These are phyloP conservation scores for Meteorus sp. DNA, from an alignment of 1,140 invertebrate genomes.

Conservation along the genomic window DNA sequence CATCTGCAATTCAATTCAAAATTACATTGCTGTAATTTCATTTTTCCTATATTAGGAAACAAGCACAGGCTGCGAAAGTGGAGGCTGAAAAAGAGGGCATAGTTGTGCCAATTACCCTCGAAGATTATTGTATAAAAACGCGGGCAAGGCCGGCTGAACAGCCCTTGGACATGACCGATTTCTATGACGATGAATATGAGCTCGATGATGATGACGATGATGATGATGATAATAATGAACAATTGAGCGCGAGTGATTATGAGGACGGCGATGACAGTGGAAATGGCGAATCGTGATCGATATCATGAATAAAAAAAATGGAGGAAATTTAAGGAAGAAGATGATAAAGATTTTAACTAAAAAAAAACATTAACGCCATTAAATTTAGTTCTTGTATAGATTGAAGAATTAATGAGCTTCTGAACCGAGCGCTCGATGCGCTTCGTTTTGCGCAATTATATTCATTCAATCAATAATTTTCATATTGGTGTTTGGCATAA, in stretches of 20 bases:
- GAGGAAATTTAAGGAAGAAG: constrained; percentile 14
- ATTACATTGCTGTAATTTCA: neutral
- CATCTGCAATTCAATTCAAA: neutral
- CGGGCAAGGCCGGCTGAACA: constrained; percentile 78
- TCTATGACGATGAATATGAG: constrained; percentile 91
- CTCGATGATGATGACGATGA: constrained; percentile 77
- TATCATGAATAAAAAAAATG: constrained; percentile 38
- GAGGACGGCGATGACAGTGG: constrained; percentile 80
- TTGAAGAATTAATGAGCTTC: constrained; percentile 51
- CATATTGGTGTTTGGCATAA: neutral
- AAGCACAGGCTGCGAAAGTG: constrained; percentile 89
- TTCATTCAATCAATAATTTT: constrained; percentile 4
- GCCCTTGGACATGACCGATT: constrained; percentile 84
- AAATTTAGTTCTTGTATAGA: constrained; percentile 44
- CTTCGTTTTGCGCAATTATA: too few relatives aligned
- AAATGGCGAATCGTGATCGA: constrained; percentile 71
- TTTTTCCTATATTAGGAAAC: constrained; percentile 71
- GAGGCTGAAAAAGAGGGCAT: constrained; percentile 97
- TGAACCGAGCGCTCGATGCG: constrained; percentile 38
- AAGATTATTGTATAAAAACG: constrained; percentile 97
- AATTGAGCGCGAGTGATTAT: constrained; percentile 66
- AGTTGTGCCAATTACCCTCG: constrained; percentile 92
- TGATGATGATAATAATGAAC: constrained; percentile 61
- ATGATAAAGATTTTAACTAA: constrained; percentile 16
- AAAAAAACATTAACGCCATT: constrained; percentile 35